Conservation (phyloP, 2,888 invertebrate genomes). For the Metopia argyrocephala region DNA sequence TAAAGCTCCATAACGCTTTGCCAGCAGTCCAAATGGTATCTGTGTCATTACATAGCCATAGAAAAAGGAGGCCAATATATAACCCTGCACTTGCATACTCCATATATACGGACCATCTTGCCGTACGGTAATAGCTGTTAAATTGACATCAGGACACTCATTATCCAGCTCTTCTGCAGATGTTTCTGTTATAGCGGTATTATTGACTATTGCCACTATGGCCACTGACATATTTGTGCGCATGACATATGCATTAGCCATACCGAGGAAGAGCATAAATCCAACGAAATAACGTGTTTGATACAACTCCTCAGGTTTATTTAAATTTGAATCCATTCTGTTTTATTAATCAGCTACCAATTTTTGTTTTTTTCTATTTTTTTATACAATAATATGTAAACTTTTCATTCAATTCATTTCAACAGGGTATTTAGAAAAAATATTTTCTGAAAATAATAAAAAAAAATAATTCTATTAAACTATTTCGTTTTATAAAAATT, state of each 20-base stretch:
- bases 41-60: slow-evolving; percentile 94
- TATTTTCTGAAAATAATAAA: too few relatives aligned
- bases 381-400: too few relatives aligned
- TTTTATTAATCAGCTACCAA: too few relatives aligned
- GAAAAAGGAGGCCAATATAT: slow-evolving; percentile 93
- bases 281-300: slow-evolving; percentile 90
- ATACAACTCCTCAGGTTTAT: too few relatives aligned
- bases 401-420: too few relatives aligned
- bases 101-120: slow-evolving; percentile 87
- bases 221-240: slow-evolving; percentile 95
- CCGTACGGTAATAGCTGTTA: slow-evolving; percentile 72
- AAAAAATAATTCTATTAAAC: too few relatives aligned
- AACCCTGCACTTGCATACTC: slow-evolving; percentile 88
- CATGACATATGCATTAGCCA: slow-evolving; percentile 95
- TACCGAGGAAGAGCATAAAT: slow-evolving; percentile 92
- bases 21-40: slow-evolving; percentile 93
- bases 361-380: too few relatives aligned
- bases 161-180: slow-evolving; percentile 80
- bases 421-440: too few relatives aligned
- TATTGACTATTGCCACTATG: slow-evolving; percentile 94
- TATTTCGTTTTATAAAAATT: too few relatives aligned
- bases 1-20: slow-evolving; percentile 92
- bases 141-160: slow-evolving; percentile 83
- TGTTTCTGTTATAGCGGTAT: slow-evolving; percentile 82
- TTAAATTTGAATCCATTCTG: too few relatives aligned